Conservation (phyloP, 2,888 invertebrate genomes). For the Drosophila putrida region DNA sequence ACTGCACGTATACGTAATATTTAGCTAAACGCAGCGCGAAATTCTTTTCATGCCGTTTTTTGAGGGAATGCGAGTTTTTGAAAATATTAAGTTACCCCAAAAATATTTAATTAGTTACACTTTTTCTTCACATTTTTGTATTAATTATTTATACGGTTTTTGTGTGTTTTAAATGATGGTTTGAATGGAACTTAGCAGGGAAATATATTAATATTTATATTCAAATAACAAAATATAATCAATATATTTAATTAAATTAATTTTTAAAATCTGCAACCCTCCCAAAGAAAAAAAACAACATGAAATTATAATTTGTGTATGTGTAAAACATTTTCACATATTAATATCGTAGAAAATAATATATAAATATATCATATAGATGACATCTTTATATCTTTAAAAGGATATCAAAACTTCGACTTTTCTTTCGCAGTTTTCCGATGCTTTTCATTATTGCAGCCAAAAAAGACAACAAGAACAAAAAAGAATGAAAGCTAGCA, state of each 20-base stretch:
- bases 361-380: background rate
- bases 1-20: conserved; percentile 66
- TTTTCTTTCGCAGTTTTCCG: conserved; percentile 11
- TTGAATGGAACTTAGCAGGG: no score
- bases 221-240: no score
- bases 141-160: background rate
- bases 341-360: no score
- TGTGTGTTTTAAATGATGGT: background rate
- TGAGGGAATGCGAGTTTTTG: conserved; percentile 5
- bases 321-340: no score
- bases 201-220: no score
- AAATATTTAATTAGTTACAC: conserved; percentile 5
- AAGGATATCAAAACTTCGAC: conserved; percentile 31
- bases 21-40: conserved; percentile 37
- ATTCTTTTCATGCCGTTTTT: conserved; percentile 19
- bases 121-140: background rate
- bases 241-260: no score
- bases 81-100: background rate
- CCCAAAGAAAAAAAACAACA: no score
- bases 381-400: background rate
- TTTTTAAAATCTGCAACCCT: no score
- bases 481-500: conserved; percentile 46
- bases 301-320: no score
- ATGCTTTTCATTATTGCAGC: conserved; percentile 37
- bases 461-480: conserved; percentile 25